Base-by-base conservation (phyloP, 2,797 vertebrate genomes). In the Dipus sagitta region DNA sequence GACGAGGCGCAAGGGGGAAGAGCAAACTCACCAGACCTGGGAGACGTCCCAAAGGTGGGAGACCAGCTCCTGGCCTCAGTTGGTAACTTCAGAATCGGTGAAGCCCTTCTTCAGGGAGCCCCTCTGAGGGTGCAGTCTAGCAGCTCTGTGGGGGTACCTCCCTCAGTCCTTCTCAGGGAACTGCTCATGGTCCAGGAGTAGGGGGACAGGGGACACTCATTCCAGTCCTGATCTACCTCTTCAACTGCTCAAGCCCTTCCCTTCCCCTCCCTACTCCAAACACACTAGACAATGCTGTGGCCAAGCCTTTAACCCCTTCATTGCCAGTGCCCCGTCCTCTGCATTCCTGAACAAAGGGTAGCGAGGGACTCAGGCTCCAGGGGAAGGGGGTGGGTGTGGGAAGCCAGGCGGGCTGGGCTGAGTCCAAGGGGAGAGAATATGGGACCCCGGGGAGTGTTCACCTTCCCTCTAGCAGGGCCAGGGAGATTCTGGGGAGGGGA, bases 11-110 rank as follows among this genome's bases (percentile, higher is more conserved):
- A 38, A 58, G 60, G 79, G 71, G 38, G 68, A 88, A 71, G 62
- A 89, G 78, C 70, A 54, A 82, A 97, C 97, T 97, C 94, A 97
- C 96, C 96, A 52, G 88, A 42, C 18, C 75, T 13, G 54, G 91
- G 83, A 82, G 89, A 58, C 54, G 24, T 38, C 77, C 92, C 42
- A 32, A 58, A 91, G 88, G 52, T 20, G 20, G 54, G 68, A n/a
- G 34, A 21, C 86, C 67, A 28, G 95, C 15, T 81, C 86, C 89
- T 87, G 90, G 42, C 75, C 86, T 87, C 52, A 23, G 79, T 0
- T 64, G 97, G 78, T 23, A 80, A 68, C 52, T 88, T 92, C 92
- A 68, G 0, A 9, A 21, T 2, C 2, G 75, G 38, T 24, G 10
- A 65, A 52, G 65, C 86, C 77, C 64, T 2, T 34, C 20, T 90